Evolutionary conservation across 1,140 invertebrate genomes (phyloP).

Genomic region (Dendrolimus kikuchii): DNA sequence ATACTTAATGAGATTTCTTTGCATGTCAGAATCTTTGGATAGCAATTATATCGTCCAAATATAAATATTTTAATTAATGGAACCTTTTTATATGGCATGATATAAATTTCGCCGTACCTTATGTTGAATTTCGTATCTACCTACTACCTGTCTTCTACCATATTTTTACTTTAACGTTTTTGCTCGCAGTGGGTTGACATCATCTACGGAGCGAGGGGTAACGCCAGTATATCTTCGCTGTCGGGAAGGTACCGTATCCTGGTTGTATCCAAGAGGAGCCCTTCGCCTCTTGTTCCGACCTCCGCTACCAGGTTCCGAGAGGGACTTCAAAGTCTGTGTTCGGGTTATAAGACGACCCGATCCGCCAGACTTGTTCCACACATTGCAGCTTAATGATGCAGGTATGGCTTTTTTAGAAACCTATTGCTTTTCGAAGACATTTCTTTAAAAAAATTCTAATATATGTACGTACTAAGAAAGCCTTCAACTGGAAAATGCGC

Average conservation of each 20-base stretch:
- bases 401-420: constrained; percentile 20
- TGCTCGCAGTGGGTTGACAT: constrained; percentile 72
- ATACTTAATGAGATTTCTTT: constrained; percentile 38
- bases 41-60: constrained; percentile 40
- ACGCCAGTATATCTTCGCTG: constrained; percentile 85
- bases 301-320: constrained; percentile 72
- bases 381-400: constrained; percentile 37
- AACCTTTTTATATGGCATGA: constrained; percentile 11
- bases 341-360: constrained; percentile 68
- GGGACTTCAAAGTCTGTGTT: constrained; percentile 81
- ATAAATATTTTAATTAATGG: constrained; percentile 25
- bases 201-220: constrained; percentile 74
- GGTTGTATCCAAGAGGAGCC: constrained; percentile 84
- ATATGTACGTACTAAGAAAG: background rate
- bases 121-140: too few relatives aligned
- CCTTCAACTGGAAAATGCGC: too few relatives aligned
- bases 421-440: too few relatives aligned
- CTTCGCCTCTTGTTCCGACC: constrained; percentile 78
- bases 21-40: constrained; percentile 18
- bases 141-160: too few relatives aligned
- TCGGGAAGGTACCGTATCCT: constrained; percentile 78
- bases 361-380: constrained; percentile 55
- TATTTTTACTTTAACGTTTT: constrained; percentile 10
- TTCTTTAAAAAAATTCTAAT: background rate
- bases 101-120: too few relatives aligned